phyloP scores from a whole-genome alignment of 2,797 vertebrate genomes.

The Psittacula derbiana region DNA sequence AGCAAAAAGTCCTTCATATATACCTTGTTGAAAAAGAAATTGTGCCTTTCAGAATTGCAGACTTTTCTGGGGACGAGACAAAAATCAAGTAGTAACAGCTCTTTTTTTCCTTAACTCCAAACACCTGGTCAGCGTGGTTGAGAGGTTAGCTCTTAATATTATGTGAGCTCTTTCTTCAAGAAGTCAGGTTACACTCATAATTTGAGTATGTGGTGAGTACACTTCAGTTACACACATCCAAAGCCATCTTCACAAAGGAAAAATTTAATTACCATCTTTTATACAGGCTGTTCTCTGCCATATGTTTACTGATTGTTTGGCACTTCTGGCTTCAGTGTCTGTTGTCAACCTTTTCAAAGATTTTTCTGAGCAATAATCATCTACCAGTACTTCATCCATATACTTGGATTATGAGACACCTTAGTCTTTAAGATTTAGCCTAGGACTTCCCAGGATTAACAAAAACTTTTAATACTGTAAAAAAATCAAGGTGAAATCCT shows the following conservation, averaged over 20 bases:
- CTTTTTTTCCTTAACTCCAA: background rate
- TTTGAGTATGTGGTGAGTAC: background rate
- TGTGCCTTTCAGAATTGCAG: background rate
- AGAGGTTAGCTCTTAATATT: background rate
- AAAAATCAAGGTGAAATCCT: background rate
- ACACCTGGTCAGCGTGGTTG: background rate
- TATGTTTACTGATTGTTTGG: background rate
- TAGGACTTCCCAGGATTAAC: background rate
- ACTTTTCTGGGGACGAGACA: background rate
- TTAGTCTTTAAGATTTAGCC: background rate
- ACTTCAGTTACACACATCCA: background rate
- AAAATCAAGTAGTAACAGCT: background rate
- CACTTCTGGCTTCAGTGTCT: background rate
- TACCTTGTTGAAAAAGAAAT: background rate
- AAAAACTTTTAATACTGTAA: background rate
- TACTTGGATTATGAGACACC: background rate
- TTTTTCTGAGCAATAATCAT: background rate
- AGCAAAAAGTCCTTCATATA: background rate
- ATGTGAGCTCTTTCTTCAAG: background rate
- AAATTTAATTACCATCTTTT: background rate
- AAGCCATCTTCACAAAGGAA: background rate
- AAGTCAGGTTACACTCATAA: background rate
- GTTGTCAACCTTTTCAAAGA: background rate
- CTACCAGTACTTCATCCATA: background rate
- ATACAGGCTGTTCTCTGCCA: background rate